A percentile compares a stretch with the other conserved stretches of the same genome.
These are phyloP conservation scores for Caligus rogercresseyi DNA, from an alignment of 1,140 invertebrate species.

Conservation along the genomic window DNA sequence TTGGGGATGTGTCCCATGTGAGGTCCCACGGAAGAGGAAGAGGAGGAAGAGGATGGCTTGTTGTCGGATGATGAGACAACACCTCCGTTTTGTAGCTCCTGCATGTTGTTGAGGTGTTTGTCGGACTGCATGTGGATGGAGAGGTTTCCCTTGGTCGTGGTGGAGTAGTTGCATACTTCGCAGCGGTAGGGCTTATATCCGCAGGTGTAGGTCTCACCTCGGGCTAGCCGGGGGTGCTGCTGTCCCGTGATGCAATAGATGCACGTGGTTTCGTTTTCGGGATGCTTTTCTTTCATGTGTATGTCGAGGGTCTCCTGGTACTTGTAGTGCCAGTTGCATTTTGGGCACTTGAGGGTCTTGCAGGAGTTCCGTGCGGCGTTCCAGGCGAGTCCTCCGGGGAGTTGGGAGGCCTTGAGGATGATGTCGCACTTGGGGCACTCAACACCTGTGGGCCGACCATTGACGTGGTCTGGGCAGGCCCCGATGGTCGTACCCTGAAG, in stretches of 20 bases:
- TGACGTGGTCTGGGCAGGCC: conserved; percentile 82
- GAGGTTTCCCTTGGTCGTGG: conserved; percentile 97
- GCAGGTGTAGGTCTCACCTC: conserved; percentile 96
- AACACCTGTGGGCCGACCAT: conserved; percentile 71
- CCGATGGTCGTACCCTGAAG: conserved; percentile 70
- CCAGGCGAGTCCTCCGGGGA: conserved; percentile 53
- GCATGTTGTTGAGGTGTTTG: conserved; percentile 98
- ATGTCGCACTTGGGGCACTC: conserved; percentile 88
- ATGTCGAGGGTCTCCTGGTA: conserved; percentile 99
- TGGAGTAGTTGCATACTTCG: conserved; percentile 98
- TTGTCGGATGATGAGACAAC: conserved; percentile 11
- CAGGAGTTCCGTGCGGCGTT: conserved; percentile 91
- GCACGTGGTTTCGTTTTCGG: conserved; percentile 89
- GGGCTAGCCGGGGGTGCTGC: conserved; percentile 84
- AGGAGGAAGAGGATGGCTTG: background rate
- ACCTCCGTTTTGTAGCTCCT: conserved; percentile 55
- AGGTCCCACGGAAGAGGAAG: conserved; percentile 30
- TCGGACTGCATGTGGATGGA: conserved; percentile 99
- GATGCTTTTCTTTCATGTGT: conserved; percentile 99
- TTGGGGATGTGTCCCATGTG: conserved; percentile 25
- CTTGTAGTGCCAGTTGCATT: conserved; percentile 99
- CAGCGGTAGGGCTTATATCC: conserved; percentile 96
- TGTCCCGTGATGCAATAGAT: conserved; percentile 94
- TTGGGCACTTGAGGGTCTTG: conserved; percentile 98
- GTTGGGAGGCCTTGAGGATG: conserved; percentile 64